Percentiles rank a stretch among this genome's conserved stretches.
Evolutionary conservation across 2,113 vertebrate genomes (phyloP).

Genomic region (Piprites chloris): DNA sequence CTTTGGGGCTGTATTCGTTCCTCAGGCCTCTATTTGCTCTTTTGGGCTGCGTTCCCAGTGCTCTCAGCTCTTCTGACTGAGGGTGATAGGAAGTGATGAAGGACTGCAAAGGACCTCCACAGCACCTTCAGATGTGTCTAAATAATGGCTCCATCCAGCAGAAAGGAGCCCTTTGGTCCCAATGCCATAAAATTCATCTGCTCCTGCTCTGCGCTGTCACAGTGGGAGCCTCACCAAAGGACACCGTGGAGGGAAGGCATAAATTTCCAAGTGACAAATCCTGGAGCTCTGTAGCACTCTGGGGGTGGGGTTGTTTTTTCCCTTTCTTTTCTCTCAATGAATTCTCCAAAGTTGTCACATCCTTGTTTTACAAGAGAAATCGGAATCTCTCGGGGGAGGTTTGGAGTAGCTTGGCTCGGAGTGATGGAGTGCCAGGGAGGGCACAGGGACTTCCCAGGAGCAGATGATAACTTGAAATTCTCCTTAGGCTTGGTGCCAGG

Average conservation of each 20-base stretch:
- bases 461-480: background rate
- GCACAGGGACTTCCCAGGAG: background rate
- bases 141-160: background rate
- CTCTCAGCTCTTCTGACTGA: background rate
- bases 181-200: background rate
- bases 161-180: background rate
- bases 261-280: background rate
- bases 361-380: background rate
- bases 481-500: background rate
- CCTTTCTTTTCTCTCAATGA: background rate
- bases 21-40: background rate
- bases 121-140: background rate
- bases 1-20: background rate
- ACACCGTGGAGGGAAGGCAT: background rate
- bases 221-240: background rate
- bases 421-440: background rate
- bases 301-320: background rate
- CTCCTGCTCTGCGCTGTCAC: background rate
- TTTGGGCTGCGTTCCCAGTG: background rate
- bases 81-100: background rate
- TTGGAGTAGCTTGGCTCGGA: background rate
- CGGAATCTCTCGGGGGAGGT: rapidly evolving
- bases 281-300: background rate
- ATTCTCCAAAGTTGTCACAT: background rate
- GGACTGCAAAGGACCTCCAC: background rate